Conservation (phyloP, 2,888 invertebrate species). For the Tipula vernalis region DNA sequence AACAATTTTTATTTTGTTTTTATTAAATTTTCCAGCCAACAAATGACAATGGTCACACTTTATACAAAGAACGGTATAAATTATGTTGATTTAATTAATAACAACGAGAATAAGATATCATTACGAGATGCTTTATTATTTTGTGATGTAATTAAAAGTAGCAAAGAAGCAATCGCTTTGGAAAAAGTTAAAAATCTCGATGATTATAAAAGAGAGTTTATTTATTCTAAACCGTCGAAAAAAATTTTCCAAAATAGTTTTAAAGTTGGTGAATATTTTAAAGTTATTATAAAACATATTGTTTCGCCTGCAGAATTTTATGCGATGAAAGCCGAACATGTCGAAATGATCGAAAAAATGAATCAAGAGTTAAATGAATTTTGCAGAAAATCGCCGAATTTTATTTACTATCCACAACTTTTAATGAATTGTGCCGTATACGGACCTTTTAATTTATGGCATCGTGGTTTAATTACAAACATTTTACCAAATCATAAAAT, state of each 20-base stretch:
- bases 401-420: constrained; percentile 26
- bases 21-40: constrained; percentile 20
- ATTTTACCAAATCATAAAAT: constrained; percentile 24
- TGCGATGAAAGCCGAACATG: constrained; percentile 38
- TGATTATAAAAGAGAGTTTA: neutral
- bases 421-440: constrained; percentile 25
- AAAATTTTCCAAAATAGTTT: constrained; percentile 19
- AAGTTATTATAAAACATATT: constrained; percentile 45
- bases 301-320: constrained; percentile 53
- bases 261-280: constrained; percentile 22
- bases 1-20: neutral
- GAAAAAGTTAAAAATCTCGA: neutral
- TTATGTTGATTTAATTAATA: constrained; percentile 35
- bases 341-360: constrained; percentile 14
- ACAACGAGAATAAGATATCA: constrained; percentile 27
- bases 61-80: constrained; percentile 21
- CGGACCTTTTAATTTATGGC: constrained; percentile 22
- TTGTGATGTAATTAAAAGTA: constrained; percentile 14
- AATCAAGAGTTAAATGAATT: constrained; percentile 19
- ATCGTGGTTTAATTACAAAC: constrained; percentile 25
- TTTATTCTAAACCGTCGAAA: neutral
- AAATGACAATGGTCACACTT: constrained; percentile 21
- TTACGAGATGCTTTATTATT: constrained; percentile 35
- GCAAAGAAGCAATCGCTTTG: neutral
- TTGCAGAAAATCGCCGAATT: constrained; percentile 24